phyloP scores from a whole-genome alignment of 2,113 vertebrate species.

The Gopherus flavomarginatus region DNA sequence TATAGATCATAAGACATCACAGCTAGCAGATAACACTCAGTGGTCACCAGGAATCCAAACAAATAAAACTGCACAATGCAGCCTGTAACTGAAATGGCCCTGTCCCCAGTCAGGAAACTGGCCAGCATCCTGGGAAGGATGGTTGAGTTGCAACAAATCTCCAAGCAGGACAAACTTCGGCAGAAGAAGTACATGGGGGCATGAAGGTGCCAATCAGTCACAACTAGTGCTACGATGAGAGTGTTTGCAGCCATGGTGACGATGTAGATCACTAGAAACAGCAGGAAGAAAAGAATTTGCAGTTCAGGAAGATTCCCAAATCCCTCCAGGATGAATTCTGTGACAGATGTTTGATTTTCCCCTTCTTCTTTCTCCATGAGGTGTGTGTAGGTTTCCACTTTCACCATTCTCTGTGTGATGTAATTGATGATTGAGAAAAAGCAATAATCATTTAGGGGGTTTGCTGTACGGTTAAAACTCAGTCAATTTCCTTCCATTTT shows the following conservation, averaged over 20 bases:
- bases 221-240: constrained; percentile 1
- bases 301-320: background rate
- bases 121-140: constrained; percentile 30
- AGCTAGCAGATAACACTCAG: constrained; percentile 30
- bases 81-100: background rate
- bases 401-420: background rate
- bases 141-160: constrained; percentile 20
- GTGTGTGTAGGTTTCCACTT: background rate
- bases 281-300: background rate
- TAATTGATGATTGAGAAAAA: background rate
- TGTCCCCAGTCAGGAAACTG: background rate
- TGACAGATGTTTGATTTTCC: too few relatives aligned
- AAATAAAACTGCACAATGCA: constrained; percentile 19
- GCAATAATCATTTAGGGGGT: too few relatives aligned
- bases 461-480: too few relatives aligned
- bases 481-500: too few relatives aligned
- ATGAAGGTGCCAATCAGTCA: background rate
- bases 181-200: constrained; percentile 49
- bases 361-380: background rate
- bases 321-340: too few relatives aligned
- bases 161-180: constrained; percentile 18
- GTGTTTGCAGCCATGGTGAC: background rate
- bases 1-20: constrained; percentile 22
- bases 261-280: background rate
- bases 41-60: constrained; percentile 14